A percentile compares a stretch with the other conserved stretches of the same genome.
Evolutionary conservation across 2,888 invertebrate species (phyloP).

Genomic region (Blastobasis adustella): DNA sequence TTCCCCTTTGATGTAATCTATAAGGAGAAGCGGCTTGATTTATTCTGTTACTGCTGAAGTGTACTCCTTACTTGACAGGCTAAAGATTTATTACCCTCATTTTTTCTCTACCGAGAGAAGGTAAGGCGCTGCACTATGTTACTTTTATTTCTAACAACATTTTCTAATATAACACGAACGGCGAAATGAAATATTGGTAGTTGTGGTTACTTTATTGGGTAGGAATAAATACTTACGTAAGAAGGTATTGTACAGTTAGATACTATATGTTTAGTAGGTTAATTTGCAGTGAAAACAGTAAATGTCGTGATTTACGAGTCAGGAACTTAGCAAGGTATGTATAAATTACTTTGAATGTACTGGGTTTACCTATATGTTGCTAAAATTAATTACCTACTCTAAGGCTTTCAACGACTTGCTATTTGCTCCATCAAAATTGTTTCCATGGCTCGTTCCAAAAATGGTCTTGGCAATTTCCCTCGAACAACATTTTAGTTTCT

Average conservation of each 20-base stretch:
- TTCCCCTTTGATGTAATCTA: conserved; percentile 35
- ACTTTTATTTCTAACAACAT: conserved; percentile 24
- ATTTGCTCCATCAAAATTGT: too few relatives aligned
- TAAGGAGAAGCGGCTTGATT: conserved; percentile 39
- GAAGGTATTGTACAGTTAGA: too few relatives aligned
- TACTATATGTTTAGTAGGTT: too few relatives aligned
- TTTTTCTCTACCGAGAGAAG: conserved; percentile 39
- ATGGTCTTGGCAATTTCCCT: conserved; percentile 2
- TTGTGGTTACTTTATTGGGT: too few relatives aligned
- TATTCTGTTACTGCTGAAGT: conserved; percentile 47
- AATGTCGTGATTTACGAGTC: too few relatives aligned
- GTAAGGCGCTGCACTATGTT: conserved; percentile 26
- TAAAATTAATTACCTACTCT: too few relatives aligned
- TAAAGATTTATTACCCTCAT: conserved; percentile 46
- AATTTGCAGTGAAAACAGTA: too few relatives aligned
- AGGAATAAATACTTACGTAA: too few relatives aligned
- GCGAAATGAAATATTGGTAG: background rate
- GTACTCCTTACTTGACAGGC: conserved; percentile 51
- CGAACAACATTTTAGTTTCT: background rate
- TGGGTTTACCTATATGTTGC: too few relatives aligned
- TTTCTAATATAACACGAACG: background rate
- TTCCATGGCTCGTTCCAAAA: background rate
- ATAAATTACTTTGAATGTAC: too few relatives aligned
- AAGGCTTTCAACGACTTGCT: too few relatives aligned
- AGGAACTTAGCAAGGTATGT: too few relatives aligned